Evolutionary conservation across 2,113 vertebrate genomes (phyloP), one percentile per base, ranked within the genome.

Genomic region (Sander vitreus): DNA sequence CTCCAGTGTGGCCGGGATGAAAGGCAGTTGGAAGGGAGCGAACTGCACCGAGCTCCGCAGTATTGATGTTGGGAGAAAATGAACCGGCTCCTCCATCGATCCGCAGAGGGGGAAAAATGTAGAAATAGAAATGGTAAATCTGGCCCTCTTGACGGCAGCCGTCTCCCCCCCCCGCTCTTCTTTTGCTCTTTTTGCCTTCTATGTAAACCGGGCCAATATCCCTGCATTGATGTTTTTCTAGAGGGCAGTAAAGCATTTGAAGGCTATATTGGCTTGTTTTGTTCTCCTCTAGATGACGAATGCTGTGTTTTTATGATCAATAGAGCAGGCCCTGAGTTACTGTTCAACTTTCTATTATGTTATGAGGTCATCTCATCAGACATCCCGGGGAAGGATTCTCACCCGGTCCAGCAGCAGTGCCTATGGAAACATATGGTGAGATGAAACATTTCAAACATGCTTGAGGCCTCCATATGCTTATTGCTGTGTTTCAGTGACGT

Each of bases 51-150:
- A 30, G 77, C 73, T 83, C 83, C 21, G 13, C 79, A 54, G 86
- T 94, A 95, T 96, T 91, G 95, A 95, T 93, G 92, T 93, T 19
- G 80, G 80, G 87, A 93, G 93, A 94, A 94, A 95, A 95, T 93
- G 88, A 93, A 91, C 90, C 73, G 86, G 88, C 91, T 92, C 85
- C 83, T 73, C 84, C 91, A 95, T 96, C 88, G 95, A 95, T 95
- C 91, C 36, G 43, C 89, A 48, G 83, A 88, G 87, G 80, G 88
- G 87, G 80, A 87, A 92, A 94, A 93, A 94, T 90, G 93, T 91
- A 94, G 93, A 95, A 95, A 95, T 93, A 93, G 91, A 93, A 93
- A 88, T 65, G 16, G 91, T 94, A 95, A 95, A 95, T 95, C 93
- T 93, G 88, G 79, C 89, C 89, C 84, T 85, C 80, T 79, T 92